Evolutionary conservation across 2,888 invertebrate genomes (phyloP).

Genomic region (Limnephilus lunatus): DNA sequence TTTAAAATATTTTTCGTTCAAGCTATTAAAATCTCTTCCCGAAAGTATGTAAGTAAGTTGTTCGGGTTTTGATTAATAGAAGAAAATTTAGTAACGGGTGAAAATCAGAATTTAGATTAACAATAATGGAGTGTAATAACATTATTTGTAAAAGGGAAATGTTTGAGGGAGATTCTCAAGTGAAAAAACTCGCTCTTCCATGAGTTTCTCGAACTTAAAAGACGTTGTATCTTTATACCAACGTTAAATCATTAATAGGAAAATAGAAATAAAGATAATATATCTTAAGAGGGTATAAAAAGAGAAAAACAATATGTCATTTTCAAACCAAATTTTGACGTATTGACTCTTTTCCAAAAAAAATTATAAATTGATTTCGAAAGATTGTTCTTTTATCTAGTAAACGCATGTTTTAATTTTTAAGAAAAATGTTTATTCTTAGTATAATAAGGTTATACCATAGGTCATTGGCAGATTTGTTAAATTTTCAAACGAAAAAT

Average conservation of each 20-base stretch:
- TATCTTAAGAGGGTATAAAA: too few relatives aligned
- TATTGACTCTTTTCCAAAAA: too few relatives aligned
- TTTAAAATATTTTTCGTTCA: neutral
- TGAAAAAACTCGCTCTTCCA: neutral
- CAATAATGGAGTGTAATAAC: neutral
- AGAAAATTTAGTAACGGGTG: neutral
- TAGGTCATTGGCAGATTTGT: too few relatives aligned
- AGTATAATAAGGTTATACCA: too few relatives aligned
- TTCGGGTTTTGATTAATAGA: neutral
- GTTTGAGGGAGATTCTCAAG: neutral
- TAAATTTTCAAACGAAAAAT: too few relatives aligned
- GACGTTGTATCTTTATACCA: neutral
- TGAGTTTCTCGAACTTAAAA: neutral
- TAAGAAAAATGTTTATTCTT: too few relatives aligned
- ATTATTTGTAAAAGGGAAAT: neutral
- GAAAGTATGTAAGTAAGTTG: neutral
- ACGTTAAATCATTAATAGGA: neutral
- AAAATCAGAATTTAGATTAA: neutral
- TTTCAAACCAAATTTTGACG: too few relatives aligned
- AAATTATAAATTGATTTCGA: too few relatives aligned
- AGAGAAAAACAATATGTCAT: too few relatives aligned
- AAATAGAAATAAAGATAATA: neutral
- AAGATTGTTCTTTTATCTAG: too few relatives aligned
- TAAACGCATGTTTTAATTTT: too few relatives aligned
- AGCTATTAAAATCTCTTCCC: neutral